These are phyloP conservation scores for Anguilla megastoma DNA, from an alignment of 2,797 vertebrate species.

Conservation along the genomic window DNA sequence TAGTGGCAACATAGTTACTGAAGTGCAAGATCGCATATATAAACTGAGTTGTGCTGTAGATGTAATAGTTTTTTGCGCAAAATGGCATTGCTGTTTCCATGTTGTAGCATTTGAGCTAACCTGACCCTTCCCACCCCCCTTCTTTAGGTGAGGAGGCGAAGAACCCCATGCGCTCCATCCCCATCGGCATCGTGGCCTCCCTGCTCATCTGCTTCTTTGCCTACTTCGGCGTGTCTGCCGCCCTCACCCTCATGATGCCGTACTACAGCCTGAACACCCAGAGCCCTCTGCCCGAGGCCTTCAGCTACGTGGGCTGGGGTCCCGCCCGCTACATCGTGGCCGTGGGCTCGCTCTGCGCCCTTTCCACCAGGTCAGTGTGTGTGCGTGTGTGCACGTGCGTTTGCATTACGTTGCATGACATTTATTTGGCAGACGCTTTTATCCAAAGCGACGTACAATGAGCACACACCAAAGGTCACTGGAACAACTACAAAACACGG, in stretches of 20 bases:
- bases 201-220: conserved; percentile 92
- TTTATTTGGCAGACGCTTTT: too few species aligned
- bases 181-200: conserved; percentile 89
- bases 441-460: too few species aligned
- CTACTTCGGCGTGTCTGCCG: conserved; percentile 91
- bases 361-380: conserved; percentile 87
- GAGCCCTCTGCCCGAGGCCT: conserved; percentile 90
- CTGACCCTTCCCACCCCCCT: not conserved
- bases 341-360: conserved; percentile 89
- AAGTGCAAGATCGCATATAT: not conserved
- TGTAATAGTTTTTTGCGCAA: not conserved
- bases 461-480: too few species aligned
- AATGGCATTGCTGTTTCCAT: not conserved
- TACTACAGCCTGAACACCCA: conserved; percentile 83
- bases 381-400: not conserved
- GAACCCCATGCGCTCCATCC: conserved; percentile 92
- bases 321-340: conserved; percentile 89
- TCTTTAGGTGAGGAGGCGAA: conserved; percentile 89
- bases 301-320: conserved; percentile 82
- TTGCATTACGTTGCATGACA: too few species aligned
- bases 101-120: not conserved
- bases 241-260: conserved; percentile 95
- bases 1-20: not conserved
- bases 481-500: too few species aligned
- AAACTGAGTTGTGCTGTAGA: not conserved